Base-by-base conservation (phyloP, 2,113 vertebrate species). In the Abramis brama region DNA sequence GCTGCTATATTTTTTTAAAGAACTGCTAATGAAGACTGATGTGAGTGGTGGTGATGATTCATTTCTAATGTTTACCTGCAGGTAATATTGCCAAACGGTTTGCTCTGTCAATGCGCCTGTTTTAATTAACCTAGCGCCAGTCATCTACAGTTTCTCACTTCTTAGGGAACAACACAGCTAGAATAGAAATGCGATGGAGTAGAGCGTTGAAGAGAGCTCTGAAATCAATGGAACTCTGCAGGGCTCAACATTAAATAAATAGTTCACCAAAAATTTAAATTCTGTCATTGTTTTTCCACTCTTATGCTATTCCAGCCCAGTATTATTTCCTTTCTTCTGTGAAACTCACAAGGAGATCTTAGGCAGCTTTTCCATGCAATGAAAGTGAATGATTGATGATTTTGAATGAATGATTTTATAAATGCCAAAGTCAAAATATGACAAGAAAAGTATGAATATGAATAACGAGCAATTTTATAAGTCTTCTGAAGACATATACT, bases 1-100 rank as follows among this genome's bases (percentile, higher is more conserved):
- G 30, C 12, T 36, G 59, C 55, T 74, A 11, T 71, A 78, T 62
- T 89, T 81, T 76, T 77, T 55, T 86, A 33, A 81, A 66, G 60
- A 47, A 55, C n/a, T 43, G 17, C n/a, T 52, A 70, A 86, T 57
- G 21, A 62, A 71, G 75, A 82, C 87, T 86, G 87, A 79, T 71
- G 43, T 9, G 74, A 59, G 5, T 55, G 17, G 52, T 79, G 64
- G 11, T 30, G 45, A 59, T 15, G 66, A 55, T 10, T 25, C 52
- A 4, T 79, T 73, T 83, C 21, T 79, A 66, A 83, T 80, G 45
- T 71, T 85, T 71, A 71, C 45, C 60, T 55, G 17, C 43, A 68
- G 45, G 62, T 70, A 30, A 33, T 82, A 68, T 36, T 82, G 60
- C 11, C 62, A 68, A 70, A 33, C 45, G 21, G 39, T 45, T 80